A percentile compares a stretch with the other conserved stretches of the same genome.
phyloP scores from a whole-genome alignment of 53 echinoderm and acorn worm genomes.

The Echinarachnius parma region DNA sequence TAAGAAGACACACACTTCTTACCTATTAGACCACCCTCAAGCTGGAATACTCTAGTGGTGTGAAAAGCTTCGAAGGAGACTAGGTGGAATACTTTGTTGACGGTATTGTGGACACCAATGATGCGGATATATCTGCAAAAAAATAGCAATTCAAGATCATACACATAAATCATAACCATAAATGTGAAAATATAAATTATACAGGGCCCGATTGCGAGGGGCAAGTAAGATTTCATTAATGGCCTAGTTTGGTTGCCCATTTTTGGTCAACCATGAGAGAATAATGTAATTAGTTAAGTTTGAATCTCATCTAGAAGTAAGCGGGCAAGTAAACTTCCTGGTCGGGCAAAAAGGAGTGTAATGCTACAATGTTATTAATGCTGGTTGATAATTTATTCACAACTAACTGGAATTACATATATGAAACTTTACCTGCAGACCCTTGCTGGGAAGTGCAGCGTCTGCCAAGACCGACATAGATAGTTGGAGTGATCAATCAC shows the following conservation, averaged over 20 bases:
- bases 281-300: too few relatives aligned
- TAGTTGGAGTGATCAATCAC: conserved; percentile 81
- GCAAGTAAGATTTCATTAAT: too few relatives aligned
- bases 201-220: too few relatives aligned
- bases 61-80: conserved; percentile 88
- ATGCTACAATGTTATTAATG: neutral
- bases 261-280: too few relatives aligned
- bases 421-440: conserved; percentile 90
- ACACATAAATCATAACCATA: too few relatives aligned
- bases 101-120: conserved; percentile 81
- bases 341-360: too few relatives aligned
- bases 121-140: conserved; percentile 74
- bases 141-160: too few relatives aligned
- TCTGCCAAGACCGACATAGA: conserved; percentile 98
- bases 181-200: too few relatives aligned
- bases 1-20: conserved; percentile 25
- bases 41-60: conserved; percentile 72
- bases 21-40: conserved; percentile 84
- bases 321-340: too few relatives aligned
- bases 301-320: too few relatives aligned
- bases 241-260: too few relatives aligned
- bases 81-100: conserved; percentile 94
- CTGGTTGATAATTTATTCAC: neutral
- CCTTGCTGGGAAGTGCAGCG: conserved; percentile 76
- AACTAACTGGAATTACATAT: too few relatives aligned